phyloP scores from a whole-genome alignment of 2,797 vertebrate genomes.

The Leuciscus waleckii region DNA sequence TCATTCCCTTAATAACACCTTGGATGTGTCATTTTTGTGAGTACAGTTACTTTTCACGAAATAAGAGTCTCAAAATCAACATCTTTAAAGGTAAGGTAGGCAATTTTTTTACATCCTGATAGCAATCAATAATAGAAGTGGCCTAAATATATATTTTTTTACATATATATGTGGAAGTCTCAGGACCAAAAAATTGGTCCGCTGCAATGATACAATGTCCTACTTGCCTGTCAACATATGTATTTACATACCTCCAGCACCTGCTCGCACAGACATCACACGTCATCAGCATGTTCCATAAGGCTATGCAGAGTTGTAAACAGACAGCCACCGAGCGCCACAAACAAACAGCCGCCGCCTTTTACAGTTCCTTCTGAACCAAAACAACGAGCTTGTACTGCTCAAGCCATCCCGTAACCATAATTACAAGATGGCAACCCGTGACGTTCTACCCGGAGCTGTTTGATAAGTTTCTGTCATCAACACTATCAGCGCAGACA shows the following conservation, averaged over 20 bases:
- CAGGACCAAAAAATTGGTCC: neutral
- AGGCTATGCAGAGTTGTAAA: neutral
- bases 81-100: neutral
- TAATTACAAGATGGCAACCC: neutral
- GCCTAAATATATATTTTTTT: neutral
- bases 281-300: neutral
- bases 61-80: neutral
- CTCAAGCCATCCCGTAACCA: neutral
- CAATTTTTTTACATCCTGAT: neutral
- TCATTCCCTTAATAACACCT: neutral
- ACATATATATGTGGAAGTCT: neutral
- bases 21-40: neutral
- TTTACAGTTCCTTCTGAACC: too few relatives aligned
- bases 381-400: neutral
- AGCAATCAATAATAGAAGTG: neutral
- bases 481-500: neutral
- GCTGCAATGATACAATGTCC: neutral
- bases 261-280: neutral
- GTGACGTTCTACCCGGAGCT: neutral
- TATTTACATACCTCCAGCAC: neutral
- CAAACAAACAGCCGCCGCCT: too few relatives aligned
- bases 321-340: neutral
- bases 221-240: neutral
- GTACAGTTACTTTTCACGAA: neutral
- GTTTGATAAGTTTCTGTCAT: neutral